phyloP scores from a whole-genome alignment of 1,140 invertebrate species.

The Lepidostoma basale region DNA sequence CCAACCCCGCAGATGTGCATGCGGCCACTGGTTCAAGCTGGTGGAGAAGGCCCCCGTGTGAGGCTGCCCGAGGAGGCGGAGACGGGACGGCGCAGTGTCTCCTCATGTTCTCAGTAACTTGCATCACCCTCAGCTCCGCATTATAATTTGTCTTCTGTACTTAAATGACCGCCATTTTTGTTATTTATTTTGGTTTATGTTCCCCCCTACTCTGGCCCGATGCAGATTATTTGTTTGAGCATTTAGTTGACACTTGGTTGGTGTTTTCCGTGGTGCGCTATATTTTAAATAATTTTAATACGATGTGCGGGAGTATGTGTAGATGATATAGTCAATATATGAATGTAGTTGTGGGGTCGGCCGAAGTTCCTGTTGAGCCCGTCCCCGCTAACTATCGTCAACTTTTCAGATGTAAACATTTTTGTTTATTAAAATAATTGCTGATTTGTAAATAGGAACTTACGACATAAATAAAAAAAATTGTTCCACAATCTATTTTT shows the following conservation, averaged over 20 bases:
- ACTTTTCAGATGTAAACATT: constrained; percentile 3
- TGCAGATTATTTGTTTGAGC: background rate
- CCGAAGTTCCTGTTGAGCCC: background rate
- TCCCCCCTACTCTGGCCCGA: background rate
- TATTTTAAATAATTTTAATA: constrained; percentile 4
- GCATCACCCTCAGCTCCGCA: background rate
- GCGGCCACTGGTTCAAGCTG: constrained; percentile 96
- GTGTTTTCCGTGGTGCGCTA: constrained; percentile 10
- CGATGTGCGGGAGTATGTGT: background rate
- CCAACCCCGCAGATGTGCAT: constrained; percentile 88
- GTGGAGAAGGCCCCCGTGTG: constrained; percentile 73
- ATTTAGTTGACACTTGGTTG: background rate
- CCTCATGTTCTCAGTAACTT: background rate
- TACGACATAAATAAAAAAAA: background rate
- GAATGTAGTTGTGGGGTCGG: constrained; percentile 6
- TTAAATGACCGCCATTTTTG: constrained; percentile 2
- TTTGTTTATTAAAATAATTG: constrained; percentile 3
- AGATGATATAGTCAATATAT: constrained; percentile 6
- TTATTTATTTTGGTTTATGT: constrained; percentile 8
- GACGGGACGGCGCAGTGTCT: background rate
- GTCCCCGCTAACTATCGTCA: background rate
- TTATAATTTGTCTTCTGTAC: background rate
- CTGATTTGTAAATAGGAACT: constrained; percentile 25
- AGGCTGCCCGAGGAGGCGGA: constrained; percentile 46
- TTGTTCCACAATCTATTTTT: constrained; percentile 10